Evolutionary conservation across 30 jellyfish, hydroid and myxozoan genomes (phyloP).

Genomic region (Catostylus mosaicus): DNA sequence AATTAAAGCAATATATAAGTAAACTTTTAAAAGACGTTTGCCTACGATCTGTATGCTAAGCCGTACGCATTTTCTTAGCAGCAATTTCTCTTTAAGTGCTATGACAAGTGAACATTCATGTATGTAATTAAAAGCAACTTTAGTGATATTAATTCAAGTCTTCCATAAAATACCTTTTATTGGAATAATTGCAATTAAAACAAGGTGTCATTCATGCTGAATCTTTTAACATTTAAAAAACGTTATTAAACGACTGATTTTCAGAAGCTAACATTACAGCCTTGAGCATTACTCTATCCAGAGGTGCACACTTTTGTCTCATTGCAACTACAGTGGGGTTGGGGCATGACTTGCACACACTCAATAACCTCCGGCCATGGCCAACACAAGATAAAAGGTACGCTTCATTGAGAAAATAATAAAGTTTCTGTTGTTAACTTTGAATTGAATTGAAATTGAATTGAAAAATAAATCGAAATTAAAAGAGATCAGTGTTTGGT

Average conservation of each 20-base stretch:
- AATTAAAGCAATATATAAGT: background rate
- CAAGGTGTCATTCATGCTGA: background rate
- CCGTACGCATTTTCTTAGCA: background rate
- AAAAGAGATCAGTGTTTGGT: no score
- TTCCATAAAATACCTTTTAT: conserved; percentile 19
- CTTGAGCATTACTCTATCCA: background rate
- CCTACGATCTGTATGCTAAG: background rate
- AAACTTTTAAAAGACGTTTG: background rate
- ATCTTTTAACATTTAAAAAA: background rate
- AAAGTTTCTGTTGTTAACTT: no score
- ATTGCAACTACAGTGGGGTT: no score
- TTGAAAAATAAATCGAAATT: no score
- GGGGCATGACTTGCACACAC: no score
- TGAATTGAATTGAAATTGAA: no score
- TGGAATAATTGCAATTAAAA: conserved; percentile 18
- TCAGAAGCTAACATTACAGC: background rate
- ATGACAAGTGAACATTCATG: background rate
- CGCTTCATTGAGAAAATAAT: no score
- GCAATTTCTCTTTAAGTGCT: background rate
- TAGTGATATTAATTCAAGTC: background rate
- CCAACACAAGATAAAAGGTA: no score
- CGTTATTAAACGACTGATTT: background rate
- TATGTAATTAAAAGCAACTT: background rate
- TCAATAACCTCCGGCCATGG: no score
- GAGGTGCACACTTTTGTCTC: background rate